These are phyloP conservation scores for Holocentrus rufus DNA, from an alignment of 2,797 vertebrate species.

Conservation along the genomic window DNA sequence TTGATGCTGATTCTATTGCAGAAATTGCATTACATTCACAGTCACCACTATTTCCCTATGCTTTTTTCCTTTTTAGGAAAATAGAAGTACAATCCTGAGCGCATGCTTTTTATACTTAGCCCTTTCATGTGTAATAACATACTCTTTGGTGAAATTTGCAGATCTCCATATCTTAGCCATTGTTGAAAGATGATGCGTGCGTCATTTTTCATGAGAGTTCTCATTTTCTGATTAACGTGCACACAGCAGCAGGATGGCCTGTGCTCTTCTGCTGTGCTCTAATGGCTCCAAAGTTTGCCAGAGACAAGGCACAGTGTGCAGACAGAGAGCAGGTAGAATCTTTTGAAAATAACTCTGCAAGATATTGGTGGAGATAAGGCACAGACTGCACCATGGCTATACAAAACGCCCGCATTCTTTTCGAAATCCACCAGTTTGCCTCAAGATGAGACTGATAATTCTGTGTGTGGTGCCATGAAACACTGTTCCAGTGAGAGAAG, in stretches of 20 bases:
- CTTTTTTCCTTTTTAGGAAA: too few relatives aligned
- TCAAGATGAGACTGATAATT: constrained; percentile 31
- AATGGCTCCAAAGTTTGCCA: constrained; percentile 15
- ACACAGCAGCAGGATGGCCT: neutral
- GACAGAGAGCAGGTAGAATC: neutral
- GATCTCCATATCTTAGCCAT: neutral
- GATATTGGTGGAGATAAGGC: neutral
- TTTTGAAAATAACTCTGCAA: constrained; percentile 29
- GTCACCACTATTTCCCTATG: constrained; percentile 13
- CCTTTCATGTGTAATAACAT: too few relatives aligned
- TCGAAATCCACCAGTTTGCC: constrained; percentile 14
- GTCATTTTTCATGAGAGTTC: neutral
- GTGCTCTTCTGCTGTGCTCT: constrained; percentile 16
- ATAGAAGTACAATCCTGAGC: neutral
- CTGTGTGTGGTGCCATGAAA: constrained; percentile 13
- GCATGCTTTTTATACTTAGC: neutral
- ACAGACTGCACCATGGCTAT: neutral
- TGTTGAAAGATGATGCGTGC: constrained; percentile 12
- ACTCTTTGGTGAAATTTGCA: neutral
- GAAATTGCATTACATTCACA: constrained; percentile 23
- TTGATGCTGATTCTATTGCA: constrained; percentile 26
- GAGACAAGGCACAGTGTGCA: constrained; percentile 7
- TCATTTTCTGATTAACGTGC: constrained; percentile 3
- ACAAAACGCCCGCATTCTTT: constrained; percentile 4
- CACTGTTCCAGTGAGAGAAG: neutral